Evolutionary conservation across 2,888 invertebrate species (phyloP).

Genomic region (Diaprepes abbreviatus): DNA sequence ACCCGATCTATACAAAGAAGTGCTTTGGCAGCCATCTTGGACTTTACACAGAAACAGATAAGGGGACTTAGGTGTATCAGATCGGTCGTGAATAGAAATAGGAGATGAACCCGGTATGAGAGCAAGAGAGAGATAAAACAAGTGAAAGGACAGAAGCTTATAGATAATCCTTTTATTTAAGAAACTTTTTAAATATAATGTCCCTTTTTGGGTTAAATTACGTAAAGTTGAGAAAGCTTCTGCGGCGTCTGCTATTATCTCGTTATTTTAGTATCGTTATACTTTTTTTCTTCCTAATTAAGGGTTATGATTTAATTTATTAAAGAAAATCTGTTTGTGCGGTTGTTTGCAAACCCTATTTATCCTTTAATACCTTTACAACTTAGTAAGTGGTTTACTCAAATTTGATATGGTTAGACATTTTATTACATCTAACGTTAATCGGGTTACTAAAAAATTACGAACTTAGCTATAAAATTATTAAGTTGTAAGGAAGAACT

Average conservation of each 20-base stretch:
- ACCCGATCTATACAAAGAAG: conserved; percentile 42
- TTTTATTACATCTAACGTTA: too few species aligned
- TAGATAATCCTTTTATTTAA: conserved; percentile 19
- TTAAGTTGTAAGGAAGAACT: too few species aligned
- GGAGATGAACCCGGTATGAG: neutral
- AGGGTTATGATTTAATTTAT: conserved; percentile 2
- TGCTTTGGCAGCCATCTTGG: conserved; percentile 45
- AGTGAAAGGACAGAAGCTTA: conserved; percentile 25
- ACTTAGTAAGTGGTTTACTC: neutral
- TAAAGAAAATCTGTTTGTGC: neutral
- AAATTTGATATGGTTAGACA: too few species aligned
- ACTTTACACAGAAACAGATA: conserved; percentile 40
- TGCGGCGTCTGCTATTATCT: conserved; percentile 12
- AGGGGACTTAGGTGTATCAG: conserved; percentile 39
- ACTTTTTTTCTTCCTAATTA: conserved; percentile 8
- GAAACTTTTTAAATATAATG: conserved; percentile 33
- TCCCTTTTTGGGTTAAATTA: conserved; percentile 22
- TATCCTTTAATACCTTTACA: neutral
- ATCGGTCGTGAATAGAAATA: conserved; percentile 11
- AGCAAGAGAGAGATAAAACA: neutral
- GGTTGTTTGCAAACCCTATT: neutral
- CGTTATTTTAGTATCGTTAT: neutral
- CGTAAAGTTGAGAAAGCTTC: conserved; percentile 7
- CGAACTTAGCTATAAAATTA: too few species aligned
- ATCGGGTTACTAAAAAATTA: too few species aligned